Evolutionary conservation across 2,888 invertebrate genomes (phyloP), one percentile per base, ranked within the genome.

Genomic region (Germaria angustata): DNA sequence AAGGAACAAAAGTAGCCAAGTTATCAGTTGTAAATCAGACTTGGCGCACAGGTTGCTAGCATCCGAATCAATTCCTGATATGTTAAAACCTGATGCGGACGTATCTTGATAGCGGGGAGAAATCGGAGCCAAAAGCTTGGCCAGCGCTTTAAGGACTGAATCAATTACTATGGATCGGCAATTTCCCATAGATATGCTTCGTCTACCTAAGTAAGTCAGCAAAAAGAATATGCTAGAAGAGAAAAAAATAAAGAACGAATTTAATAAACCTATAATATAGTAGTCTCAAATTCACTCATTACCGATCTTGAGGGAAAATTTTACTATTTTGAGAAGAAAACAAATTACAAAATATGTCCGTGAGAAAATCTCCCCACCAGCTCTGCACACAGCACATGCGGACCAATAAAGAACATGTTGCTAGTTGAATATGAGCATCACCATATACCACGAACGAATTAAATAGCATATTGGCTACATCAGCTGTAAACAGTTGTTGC

Each of bases 301-400:
- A 96, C 96, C 97, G 94, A 91, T 98, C 97, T 87, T 97, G 95
- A 13, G 97, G 96, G 84, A 96, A 95, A 61, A 96, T 95, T 85
- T 94, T 93, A 28, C 94, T 95, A 86, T 96, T 95, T 53, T 95
- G 94, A 0, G 95, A 94, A 0, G 95, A 94, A 90, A 96, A 97
- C 87, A 97, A 94, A 82, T 93, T 93, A 22, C 94, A 94, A 75
- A 98, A 93, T 28, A 95, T 95, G 87, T 95, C 95, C 0, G 97
- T 96, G n/a, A 98, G 92, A 88, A 96, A 97, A 85, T 95, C 94
- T 49, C 98, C 98, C 98, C 98, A 98, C 96, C 97, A 98, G 9
- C 93, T 92, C 88, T 95, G 94, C 73, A 93, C 92, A 87, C 95
- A 95, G 55, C 92, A 92, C 89, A 95, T 94, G 63, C 96, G 93